A percentile compares a stretch with the other conserved stretches of the same genome.
Conservation (phyloP, 2,113 vertebrate genomes). For the Brachyistius frenatus region DNA sequence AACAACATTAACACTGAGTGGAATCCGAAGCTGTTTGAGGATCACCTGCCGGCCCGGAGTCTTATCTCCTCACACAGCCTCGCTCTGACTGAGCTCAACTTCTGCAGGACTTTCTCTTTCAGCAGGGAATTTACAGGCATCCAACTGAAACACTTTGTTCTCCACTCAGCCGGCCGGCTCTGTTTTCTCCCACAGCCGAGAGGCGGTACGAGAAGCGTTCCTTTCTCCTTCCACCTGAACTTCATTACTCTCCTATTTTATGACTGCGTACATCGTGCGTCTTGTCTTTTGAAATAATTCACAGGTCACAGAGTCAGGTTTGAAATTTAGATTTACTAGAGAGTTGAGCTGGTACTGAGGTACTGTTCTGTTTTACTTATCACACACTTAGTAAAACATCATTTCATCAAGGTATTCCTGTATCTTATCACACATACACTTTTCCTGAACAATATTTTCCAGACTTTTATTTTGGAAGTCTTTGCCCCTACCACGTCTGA, state of each 20-base stretch:
- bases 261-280: conserved; percentile 56
- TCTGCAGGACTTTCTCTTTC: conserved; percentile 38
- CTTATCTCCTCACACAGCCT: conserved; percentile 38
- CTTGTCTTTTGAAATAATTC: conserved; percentile 38
- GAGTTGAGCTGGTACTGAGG: neutral
- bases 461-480: conserved; percentile 6
- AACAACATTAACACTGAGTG: conserved; percentile 2
- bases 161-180: conserved; percentile 37
- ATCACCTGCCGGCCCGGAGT: conserved; percentile 34
- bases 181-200: conserved; percentile 44
- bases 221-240: conserved; percentile 65
- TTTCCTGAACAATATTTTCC: conserved; percentile 2
- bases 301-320: conserved; percentile 40
- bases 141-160: conserved; percentile 64
- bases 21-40: conserved; percentile 4
- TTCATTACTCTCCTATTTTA: conserved; percentile 59
- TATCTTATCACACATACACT: neutral
- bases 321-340: conserved; percentile 10
- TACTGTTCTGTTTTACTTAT: neutral
- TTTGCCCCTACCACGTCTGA: neutral
- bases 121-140: conserved; percentile 56
- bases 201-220: conserved; percentile 19
- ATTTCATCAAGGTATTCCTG: neutral
- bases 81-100: conserved; percentile 39
- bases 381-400: neutral